Conservation (phyloP, 2,113 vertebrate genomes). For the Nothobranchius kuhntae region DNA sequence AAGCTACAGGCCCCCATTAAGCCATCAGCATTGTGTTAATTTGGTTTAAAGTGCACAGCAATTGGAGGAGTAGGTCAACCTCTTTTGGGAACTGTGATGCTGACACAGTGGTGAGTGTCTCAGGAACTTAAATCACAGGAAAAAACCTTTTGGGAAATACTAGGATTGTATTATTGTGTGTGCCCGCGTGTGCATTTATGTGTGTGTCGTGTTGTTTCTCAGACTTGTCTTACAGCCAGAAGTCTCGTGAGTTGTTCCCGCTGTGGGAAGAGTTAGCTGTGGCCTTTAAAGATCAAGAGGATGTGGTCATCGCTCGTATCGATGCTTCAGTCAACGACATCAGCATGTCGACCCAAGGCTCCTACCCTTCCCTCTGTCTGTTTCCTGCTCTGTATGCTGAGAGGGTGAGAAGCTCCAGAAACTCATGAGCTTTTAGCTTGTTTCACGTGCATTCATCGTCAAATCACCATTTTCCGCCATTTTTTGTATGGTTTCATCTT, state of each 20-base stretch:
- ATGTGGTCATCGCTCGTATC: slow-evolving; percentile 83
- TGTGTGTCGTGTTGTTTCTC: background rate
- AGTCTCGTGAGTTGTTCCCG: slow-evolving; percentile 78
- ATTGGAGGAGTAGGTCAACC: no score
- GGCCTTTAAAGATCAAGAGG: slow-evolving; percentile 71
- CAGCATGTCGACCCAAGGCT: slow-evolving; percentile 65
- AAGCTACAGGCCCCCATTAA: no score
- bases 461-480: no score
- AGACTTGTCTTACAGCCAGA: slow-evolving; percentile 87
- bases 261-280: slow-evolving; percentile 87
- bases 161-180: no score
- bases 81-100: no score
- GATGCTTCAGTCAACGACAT: slow-evolving; percentile 90
- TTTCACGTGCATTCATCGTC: background rate
- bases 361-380: slow-evolving; percentile 82
- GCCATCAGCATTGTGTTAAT: no score
- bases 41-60: no score
- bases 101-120: no score
- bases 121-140: no score
- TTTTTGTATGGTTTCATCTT: background rate
- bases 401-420: slow-evolving; percentile 55
- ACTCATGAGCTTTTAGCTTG: background rate
- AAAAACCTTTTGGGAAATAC: no score
- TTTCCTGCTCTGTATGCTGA: slow-evolving; percentile 84
- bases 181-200: no score